phyloP scores from a whole-genome alignment of 2,113 vertebrate species.

The Oxyruncus cristatus region DNA sequence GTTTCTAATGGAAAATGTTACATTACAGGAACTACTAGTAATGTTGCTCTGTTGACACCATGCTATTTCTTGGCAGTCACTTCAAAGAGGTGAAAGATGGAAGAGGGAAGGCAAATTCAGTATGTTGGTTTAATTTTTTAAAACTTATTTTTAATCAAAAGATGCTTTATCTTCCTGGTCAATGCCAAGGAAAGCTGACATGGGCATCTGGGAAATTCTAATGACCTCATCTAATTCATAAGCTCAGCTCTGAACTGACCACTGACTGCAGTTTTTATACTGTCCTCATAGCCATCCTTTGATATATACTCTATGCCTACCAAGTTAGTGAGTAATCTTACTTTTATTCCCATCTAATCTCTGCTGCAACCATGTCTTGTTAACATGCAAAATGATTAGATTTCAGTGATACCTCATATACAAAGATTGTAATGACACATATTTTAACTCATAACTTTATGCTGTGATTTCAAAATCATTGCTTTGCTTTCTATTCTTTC shows the following conservation, averaged over 20 bases:
- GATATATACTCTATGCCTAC: background rate
- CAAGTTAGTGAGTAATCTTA: background rate
- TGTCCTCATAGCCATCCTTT: background rate
- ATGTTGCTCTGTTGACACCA: background rate
- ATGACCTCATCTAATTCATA: background rate
- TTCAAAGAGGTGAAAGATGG: background rate
- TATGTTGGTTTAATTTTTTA: background rate
- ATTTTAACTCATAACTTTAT: slow-evolving; percentile 57
- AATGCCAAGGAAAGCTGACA: background rate
- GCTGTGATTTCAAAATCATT: slow-evolving; percentile 64
- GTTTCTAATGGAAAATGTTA: background rate
- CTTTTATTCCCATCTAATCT: background rate
- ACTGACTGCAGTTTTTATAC: background rate
- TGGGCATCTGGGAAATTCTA: background rate
- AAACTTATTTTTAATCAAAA: background rate
- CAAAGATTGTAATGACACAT: slow-evolving; percentile 45
- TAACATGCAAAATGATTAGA: slow-evolving; percentile 19
- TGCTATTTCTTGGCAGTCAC: background rate
- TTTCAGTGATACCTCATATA: slow-evolving; percentile 20
- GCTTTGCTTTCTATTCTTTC: slow-evolving; percentile 53
- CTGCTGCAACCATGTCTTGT: background rate
- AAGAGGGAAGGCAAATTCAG: background rate
- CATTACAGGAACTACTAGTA: background rate
- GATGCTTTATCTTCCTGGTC: background rate
- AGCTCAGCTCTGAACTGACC: background rate